Percentiles rank a stretch among this genome's conserved stretches.
Evolutionary conservation across 2,797 vertebrate species (phyloP).

Genomic region (Microctenopoma steveboyesi): DNA sequence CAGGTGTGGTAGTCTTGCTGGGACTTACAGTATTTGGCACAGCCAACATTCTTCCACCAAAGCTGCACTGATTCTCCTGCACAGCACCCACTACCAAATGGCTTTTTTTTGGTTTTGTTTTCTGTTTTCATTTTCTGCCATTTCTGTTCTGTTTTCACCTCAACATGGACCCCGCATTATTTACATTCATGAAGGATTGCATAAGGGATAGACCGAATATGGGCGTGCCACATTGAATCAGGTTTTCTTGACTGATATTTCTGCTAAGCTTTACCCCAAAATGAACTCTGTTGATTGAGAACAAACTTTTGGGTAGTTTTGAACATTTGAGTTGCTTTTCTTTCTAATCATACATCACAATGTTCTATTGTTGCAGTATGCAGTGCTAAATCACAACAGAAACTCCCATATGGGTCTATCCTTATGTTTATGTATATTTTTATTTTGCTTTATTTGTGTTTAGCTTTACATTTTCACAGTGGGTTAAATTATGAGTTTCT

Average conservation of each 20-base stretch:
- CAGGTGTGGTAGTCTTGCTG: constrained; percentile 88
- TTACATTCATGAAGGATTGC: constrained; percentile 62
- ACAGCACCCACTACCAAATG: constrained; percentile 48
- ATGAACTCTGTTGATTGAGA: constrained; percentile 36
- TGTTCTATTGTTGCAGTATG: constrained; percentile 28
- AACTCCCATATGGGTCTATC: constrained; percentile 64
- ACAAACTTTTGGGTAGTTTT: not conserved
- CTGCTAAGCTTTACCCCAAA: constrained; percentile 13
- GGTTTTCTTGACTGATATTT: not conserved
- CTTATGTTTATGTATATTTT: constrained; percentile 40
- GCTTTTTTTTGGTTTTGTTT: constrained; percentile 48
- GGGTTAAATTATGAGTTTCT: constrained; percentile 40
- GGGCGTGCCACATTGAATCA: constrained; percentile 43
- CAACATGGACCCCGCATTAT: constrained; percentile 57
- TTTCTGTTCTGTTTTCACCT: constrained; percentile 53
- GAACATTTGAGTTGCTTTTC: constrained; percentile 15
- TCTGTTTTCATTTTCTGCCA: constrained; percentile 47
- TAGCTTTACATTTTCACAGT: constrained; percentile 5
- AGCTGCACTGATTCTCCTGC: constrained; percentile 73
- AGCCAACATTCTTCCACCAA: constrained; percentile 64
- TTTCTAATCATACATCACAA: constrained; percentile 5
- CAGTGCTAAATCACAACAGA: constrained; percentile 1
- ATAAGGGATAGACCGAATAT: constrained; percentile 64
- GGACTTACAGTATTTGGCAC: constrained; percentile 64
- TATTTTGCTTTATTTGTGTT: constrained; percentile 56